Evolutionary conservation across 2,113 vertebrate species (phyloP).

Genomic region (Microtus montanus): DNA sequence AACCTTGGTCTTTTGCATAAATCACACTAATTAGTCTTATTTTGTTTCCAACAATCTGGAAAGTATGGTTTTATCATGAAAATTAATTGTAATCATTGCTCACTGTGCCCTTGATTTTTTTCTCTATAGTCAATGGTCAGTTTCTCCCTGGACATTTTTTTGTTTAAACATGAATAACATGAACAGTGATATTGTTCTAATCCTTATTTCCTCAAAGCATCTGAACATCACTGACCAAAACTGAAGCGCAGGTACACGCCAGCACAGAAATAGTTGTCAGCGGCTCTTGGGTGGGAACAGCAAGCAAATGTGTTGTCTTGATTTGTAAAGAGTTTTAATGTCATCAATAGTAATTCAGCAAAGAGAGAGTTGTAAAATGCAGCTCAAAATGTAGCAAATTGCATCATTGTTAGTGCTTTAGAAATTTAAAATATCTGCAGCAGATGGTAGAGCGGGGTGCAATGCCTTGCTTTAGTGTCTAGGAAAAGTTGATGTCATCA

Average conservation of each 20-base stretch:
- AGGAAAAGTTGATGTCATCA: conserved; percentile 81
- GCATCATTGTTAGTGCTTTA: conserved; percentile 81
- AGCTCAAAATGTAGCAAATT: conserved; percentile 82
- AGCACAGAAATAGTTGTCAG: conserved; percentile 61
- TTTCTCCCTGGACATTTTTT: neutral
- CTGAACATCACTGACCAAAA: conserved; percentile 6
- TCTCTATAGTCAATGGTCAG: neutral
- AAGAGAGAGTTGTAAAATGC: conserved; percentile 78
- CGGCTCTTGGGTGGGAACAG: conserved; percentile 63
- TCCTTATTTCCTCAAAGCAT: neutral
- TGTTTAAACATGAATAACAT: neutral
- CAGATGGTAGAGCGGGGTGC: conserved; percentile 80
- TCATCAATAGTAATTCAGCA: conserved; percentile 82
- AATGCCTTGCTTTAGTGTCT: conserved; percentile 79
- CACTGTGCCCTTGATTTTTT: neutral
- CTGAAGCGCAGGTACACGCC: conserved; percentile 62
- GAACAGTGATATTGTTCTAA: neutral
- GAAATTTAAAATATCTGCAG: conserved; percentile 83
- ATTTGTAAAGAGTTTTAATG: conserved; percentile 82
- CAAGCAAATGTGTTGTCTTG: conserved; percentile 79
- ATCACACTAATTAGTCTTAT: neutral
- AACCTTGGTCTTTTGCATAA: neutral
- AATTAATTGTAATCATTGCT: neutral
- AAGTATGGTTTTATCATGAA: neutral
- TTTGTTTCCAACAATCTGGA: conserved; percentile 7